phyloP scores from a whole-genome alignment of 2,797 vertebrate genomes.

The Rhabdophis nuchalis region DNA sequence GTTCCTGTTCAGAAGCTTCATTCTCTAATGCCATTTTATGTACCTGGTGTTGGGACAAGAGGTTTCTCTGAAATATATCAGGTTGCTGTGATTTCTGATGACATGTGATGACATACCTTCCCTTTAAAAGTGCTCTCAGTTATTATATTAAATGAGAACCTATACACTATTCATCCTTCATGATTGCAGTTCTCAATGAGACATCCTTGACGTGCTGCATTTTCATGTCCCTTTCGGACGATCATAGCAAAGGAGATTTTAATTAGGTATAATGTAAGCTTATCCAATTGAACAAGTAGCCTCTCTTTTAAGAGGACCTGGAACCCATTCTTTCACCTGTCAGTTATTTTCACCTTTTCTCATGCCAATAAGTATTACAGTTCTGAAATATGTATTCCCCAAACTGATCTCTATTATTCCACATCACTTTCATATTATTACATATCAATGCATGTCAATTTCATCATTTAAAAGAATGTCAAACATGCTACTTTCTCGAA shows the following conservation, averaged over 20 bases:
- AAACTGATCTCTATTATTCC: background rate
- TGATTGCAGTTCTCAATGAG: constrained; percentile 24
- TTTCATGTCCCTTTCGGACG: background rate
- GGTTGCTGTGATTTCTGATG: constrained; percentile 46
- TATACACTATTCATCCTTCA: constrained; percentile 8
- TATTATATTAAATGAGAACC: constrained; percentile 37
- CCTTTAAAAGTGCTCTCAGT: constrained; percentile 35
- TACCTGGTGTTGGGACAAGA: background rate
- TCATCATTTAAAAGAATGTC: background rate
- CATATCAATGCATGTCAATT: background rate
- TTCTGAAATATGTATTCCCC: background rate
- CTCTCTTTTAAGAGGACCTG: background rate
- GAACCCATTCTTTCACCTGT: background rate
- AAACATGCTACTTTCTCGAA: background rate
- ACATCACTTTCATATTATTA: background rate
- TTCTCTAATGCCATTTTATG: constrained; percentile 8
- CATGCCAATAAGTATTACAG: background rate
- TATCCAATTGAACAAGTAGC: background rate
- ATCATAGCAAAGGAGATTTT: background rate
- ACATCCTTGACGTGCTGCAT: background rate
- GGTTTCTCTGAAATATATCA: constrained; percentile 48
- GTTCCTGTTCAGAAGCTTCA: constrained; percentile 8
- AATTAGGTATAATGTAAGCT: background rate
- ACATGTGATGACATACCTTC: constrained; percentile 41
- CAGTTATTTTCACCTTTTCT: background rate